Evolutionary conservation across 2,888 invertebrate species (phyloP).

Genomic region (Drosophila bunnanda): DNA sequence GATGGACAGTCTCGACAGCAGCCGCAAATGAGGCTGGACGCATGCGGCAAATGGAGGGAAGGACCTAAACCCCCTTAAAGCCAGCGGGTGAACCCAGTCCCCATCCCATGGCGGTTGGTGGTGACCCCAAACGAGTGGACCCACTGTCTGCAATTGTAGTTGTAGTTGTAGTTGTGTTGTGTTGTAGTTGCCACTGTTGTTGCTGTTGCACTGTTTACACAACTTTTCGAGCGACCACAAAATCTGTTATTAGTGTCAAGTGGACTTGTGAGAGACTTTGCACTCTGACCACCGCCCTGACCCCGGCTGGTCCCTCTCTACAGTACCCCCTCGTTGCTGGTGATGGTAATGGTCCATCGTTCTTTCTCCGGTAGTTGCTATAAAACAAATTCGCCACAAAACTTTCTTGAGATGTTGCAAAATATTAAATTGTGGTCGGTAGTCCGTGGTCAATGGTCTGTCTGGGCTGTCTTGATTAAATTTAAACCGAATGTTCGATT

Average conservation of each 20-base stretch:
- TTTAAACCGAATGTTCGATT: constrained; percentile 27
- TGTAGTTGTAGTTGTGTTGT: not conserved
- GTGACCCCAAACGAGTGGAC: not conserved
- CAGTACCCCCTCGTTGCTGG: not conserved
- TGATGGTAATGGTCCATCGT: constrained; percentile 12
- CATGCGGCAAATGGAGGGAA: constrained; percentile 9
- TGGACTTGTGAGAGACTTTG: constrained; percentile 73
- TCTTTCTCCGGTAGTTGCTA: constrained; percentile 13
- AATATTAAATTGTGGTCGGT: constrained; percentile 43
- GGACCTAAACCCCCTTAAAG: not conserved
- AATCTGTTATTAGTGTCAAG: constrained; percentile 78
- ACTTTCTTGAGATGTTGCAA: constrained; percentile 39
- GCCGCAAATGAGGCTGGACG: constrained; percentile 63
- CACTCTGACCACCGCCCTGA: constrained; percentile 56
- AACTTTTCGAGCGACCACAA: constrained; percentile 74
- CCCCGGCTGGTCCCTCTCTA: not conserved
- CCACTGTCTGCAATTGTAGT: constrained; percentile 22
- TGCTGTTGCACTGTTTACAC: constrained; percentile 62
- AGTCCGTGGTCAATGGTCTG: not conserved
- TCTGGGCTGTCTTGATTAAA: constrained; percentile 15
- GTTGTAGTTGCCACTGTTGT: not conserved
- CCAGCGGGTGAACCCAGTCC: not conserved
- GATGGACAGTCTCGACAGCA: constrained; percentile 61
- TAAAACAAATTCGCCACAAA: constrained; percentile 36
- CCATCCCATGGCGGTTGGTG: not conserved